These are phyloP conservation scores for Nerophis lumbriciformis DNA, from an alignment of 2,113 vertebrate genomes.

Conservation along the genomic window DNA sequence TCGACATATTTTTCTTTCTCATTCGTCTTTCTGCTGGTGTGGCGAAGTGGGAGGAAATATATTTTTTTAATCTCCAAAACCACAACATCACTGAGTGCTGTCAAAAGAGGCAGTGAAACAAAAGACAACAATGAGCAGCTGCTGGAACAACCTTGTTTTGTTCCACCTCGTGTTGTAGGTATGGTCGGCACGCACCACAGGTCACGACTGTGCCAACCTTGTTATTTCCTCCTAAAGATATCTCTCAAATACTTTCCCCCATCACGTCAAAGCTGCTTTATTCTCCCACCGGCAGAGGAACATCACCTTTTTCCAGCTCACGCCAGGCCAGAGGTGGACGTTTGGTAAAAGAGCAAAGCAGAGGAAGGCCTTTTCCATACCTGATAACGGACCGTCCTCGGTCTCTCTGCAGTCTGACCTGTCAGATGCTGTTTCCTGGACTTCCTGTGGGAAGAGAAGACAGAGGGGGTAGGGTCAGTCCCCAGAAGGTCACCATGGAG, in stretches of 20 bases:
- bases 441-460: constrained; percentile 51
- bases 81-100: constrained; percentile 11
- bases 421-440: constrained; percentile 66
- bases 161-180: constrained; percentile 13
- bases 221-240: constrained; percentile 21
- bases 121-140: constrained; percentile 23
- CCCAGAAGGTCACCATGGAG: constrained; percentile 35
- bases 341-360: constrained; percentile 23
- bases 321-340: constrained; percentile 18
- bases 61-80: not conserved
- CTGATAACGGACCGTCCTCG: constrained; percentile 73
- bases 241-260: constrained; percentile 22
- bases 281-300: constrained; percentile 37
- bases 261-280: constrained; percentile 16
- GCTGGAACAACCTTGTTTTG: constrained; percentile 30
- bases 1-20: too few species aligned
- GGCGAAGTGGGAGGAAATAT: too few species aligned
- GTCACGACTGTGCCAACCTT: constrained; percentile 22
- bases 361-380: constrained; percentile 65
- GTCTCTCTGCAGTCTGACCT: constrained; percentile 54
- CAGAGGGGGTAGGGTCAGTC: constrained; percentile 54
- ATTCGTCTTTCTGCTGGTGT: too few species aligned
- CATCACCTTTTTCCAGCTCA: constrained; percentile 22
- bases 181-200: constrained; percentile 1
- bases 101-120: constrained; percentile 24